phyloP scores from a whole-genome alignment of 2,113 vertebrate species.

The Pedionomus torquatus region DNA sequence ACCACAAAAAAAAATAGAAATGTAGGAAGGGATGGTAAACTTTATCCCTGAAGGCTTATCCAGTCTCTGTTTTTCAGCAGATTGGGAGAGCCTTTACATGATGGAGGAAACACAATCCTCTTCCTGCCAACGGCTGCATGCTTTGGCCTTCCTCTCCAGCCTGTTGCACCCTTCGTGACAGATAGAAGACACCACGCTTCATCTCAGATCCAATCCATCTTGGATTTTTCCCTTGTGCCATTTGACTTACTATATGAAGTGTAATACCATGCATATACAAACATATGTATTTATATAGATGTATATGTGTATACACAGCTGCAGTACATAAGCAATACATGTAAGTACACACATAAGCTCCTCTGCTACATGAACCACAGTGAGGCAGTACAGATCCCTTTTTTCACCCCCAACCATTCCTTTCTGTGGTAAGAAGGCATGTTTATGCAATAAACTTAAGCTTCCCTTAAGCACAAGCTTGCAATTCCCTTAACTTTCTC shows the following conservation, averaged over 20 bases:
- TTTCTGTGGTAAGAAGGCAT: background rate
- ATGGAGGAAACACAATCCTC: background rate
- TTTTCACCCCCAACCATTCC: background rate
- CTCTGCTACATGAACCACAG: background rate
- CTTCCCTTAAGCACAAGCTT: background rate
- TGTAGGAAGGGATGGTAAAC: background rate
- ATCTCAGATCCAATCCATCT: background rate
- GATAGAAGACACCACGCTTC: background rate
- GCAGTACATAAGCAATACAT: background rate
- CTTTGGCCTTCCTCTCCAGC: background rate
- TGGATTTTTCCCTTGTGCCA: background rate
- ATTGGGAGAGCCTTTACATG: background rate
- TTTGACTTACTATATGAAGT: background rate
- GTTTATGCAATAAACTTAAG: background rate
- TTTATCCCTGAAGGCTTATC: background rate
- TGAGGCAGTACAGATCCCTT: background rate
- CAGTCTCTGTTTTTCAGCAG: background rate
- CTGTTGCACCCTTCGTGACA: background rate
- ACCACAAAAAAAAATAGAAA: background rate
- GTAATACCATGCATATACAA: background rate
- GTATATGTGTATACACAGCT: background rate
- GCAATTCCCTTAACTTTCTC: background rate
- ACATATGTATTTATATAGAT: background rate
- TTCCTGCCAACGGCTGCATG: accelerated
- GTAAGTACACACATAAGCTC: background rate